phyloP scores from a whole-genome alignment of 1,140 invertebrate genomes.

The Macrostomum lignano region DNA sequence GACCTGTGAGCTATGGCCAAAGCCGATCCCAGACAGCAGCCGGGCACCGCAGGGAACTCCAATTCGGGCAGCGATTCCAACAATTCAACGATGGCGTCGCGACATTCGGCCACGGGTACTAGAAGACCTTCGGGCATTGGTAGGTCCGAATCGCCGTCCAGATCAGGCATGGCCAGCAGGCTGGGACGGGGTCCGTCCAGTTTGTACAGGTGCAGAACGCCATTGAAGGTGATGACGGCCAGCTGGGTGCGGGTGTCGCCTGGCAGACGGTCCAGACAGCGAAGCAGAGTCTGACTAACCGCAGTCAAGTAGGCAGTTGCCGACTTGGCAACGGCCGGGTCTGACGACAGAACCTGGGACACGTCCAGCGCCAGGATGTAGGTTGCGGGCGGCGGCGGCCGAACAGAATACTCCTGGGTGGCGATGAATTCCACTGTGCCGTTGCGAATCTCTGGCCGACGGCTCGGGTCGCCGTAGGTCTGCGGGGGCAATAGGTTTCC shows the following conservation, averaged over 20 bases:
- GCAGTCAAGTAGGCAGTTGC: too few relatives aligned
- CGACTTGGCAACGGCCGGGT: constrained; percentile 46
- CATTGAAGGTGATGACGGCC: constrained; percentile 72
- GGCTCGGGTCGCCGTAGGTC: constrained; percentile 53
- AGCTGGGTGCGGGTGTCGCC: constrained; percentile 69
- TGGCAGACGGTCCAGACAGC: constrained; percentile 58
- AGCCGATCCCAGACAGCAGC: too few relatives aligned
- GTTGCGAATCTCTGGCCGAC: constrained; percentile 70
- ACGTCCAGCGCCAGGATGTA: constrained; percentile 87
- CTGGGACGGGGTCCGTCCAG: too few relatives aligned
- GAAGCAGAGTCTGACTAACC: too few relatives aligned
- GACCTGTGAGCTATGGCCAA: too few relatives aligned
- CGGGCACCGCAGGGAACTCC: too few relatives aligned
- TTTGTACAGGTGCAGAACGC: constrained; percentile 67
- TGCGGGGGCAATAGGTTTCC: neutral
- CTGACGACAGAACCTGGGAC: constrained; percentile 46
- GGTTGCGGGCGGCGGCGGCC: constrained; percentile 81
- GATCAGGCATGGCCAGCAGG: too few relatives aligned
- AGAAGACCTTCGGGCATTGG: too few relatives aligned
- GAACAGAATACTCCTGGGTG: constrained; percentile 81
- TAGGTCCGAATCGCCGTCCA: too few relatives aligned
- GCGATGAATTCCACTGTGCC: constrained; percentile 96
- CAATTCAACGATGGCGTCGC: too few relatives aligned
- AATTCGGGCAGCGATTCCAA: too few relatives aligned
- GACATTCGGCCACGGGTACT: too few relatives aligned